These are phyloP conservation scores for Panthera leo DNA, from an alignment of 2,113 vertebrate species.

Conservation along the genomic window DNA sequence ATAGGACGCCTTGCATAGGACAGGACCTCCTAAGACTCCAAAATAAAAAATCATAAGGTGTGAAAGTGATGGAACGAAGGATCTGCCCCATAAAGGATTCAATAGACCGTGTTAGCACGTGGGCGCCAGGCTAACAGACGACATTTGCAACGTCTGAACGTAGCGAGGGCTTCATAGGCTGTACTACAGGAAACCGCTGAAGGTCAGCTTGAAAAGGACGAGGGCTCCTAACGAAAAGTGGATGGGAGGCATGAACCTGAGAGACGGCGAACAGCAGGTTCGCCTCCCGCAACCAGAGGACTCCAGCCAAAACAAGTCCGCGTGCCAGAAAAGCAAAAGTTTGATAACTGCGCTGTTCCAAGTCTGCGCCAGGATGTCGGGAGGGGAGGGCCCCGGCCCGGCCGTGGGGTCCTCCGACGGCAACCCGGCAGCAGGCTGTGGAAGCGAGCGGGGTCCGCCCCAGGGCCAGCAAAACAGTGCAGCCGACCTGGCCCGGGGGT, in stretches of 20 bases:
- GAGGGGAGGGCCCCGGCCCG: background rate
- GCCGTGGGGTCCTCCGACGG: background rate
- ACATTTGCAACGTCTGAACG: background rate
- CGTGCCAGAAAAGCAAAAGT: background rate
- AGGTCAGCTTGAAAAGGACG: background rate
- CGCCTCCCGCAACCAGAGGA: background rate
- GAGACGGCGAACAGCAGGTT: background rate
- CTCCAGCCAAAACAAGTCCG: background rate
- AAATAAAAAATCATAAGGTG: background rate
- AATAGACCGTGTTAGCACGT: background rate
- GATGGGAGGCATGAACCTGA: background rate
- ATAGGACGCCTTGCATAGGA: background rate
- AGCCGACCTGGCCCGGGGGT: background rate
- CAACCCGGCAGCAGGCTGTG: background rate
- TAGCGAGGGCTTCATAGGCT: background rate
- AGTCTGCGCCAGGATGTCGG: background rate
- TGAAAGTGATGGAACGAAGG: background rate
- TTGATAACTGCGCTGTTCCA: background rate
- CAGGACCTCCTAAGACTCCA: background rate
- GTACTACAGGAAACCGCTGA: background rate
- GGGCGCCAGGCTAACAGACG: background rate
- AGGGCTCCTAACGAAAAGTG: background rate
- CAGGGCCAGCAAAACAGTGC: rapidly evolving
- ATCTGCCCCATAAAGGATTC: background rate
- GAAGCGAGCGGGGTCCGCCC: background rate